phyloP scores from a whole-genome alignment of 2,888 invertebrate genomes.

The Liodrosophila aerea region DNA sequence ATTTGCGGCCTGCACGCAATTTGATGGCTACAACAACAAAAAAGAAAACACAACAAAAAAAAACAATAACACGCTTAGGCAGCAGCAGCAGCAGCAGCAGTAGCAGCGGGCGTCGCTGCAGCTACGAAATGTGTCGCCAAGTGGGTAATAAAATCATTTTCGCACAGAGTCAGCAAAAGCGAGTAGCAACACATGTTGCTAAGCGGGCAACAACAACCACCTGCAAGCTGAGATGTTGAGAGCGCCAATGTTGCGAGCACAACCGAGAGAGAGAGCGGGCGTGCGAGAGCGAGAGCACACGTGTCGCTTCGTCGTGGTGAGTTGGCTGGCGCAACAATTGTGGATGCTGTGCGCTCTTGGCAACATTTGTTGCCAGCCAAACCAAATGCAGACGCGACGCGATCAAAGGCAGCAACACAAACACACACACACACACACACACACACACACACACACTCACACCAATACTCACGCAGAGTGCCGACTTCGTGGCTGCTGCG shows the following conservation, averaged over 20 bases:
- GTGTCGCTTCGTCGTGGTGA: slow-evolving; percentile 37
- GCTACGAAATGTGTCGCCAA: slow-evolving; percentile 47
- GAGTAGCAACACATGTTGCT: slow-evolving; percentile 42
- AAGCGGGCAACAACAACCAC: slow-evolving; percentile 34
- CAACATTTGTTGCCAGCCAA: slow-evolving; percentile 47
- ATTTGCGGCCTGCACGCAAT: slow-evolving; percentile 32
- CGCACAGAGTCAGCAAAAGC: slow-evolving; percentile 10
- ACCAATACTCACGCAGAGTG: not conserved
- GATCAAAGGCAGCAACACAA: slow-evolving; percentile 16
- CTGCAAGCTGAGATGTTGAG: slow-evolving; percentile 30
- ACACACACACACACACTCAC: slow-evolving; percentile 3
- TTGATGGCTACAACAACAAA: slow-evolving; percentile 25
- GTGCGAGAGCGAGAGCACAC: slow-evolving; percentile 5
- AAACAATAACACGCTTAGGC: too few species aligned
- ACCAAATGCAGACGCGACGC: too few species aligned
- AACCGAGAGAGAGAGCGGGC: slow-evolving; percentile 5
- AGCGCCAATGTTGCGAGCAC: slow-evolving; percentile 41
- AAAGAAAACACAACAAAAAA: slow-evolving; percentile 21
- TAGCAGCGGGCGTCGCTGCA: slow-evolving; percentile 1
- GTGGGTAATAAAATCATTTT: slow-evolving; percentile 39
- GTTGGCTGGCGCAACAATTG: slow-evolving; percentile 25
- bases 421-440: slow-evolving; percentile 13
- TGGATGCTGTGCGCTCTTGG: slow-evolving; percentile 49
- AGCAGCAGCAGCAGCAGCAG: slow-evolving; percentile 13
- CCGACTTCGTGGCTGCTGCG: slow-evolving; percentile 47